A percentile compares a stretch with the other conserved stretches of the same genome.
phyloP scores from a whole-genome alignment of 2,797 vertebrate genomes.

The Pteropus rufus region DNA sequence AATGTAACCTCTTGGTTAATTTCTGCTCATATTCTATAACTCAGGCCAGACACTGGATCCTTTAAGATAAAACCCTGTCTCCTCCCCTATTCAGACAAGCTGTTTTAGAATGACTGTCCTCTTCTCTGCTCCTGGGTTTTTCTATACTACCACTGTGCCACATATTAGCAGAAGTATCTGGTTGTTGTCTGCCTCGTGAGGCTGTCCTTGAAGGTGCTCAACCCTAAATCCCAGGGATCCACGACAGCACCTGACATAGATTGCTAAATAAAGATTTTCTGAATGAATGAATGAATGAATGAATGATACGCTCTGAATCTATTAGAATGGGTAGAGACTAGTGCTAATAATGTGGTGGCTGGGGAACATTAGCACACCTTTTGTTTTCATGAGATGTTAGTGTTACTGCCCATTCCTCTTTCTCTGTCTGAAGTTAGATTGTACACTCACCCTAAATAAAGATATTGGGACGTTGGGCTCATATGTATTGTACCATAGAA shows the following conservation, averaged over 20 bases:
- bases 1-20: neutral
- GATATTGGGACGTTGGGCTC: neutral
- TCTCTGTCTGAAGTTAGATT: neutral
- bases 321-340: neutral
- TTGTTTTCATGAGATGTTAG: neutral
- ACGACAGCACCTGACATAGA: neutral
- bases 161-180: neutral
- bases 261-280: neutral
- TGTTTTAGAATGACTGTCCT: neutral
- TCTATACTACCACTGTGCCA: neutral
- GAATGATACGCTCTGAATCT: neutral
- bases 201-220: neutral
- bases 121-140: neutral
- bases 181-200: neutral
- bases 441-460: neutral
- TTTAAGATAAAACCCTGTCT: neutral
- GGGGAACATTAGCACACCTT: neutral
- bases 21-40: neutral
- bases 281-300: neutral
- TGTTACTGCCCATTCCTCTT: neutral
- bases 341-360: neutral
- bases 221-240: neutral
- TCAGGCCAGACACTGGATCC: neutral
- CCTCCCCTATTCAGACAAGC: neutral
- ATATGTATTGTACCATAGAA: neutral